These are phyloP conservation scores for Pseudolaguvia tuberculata DNA, from an alignment of 2,113 vertebrate species.

Conservation along the genomic window DNA sequence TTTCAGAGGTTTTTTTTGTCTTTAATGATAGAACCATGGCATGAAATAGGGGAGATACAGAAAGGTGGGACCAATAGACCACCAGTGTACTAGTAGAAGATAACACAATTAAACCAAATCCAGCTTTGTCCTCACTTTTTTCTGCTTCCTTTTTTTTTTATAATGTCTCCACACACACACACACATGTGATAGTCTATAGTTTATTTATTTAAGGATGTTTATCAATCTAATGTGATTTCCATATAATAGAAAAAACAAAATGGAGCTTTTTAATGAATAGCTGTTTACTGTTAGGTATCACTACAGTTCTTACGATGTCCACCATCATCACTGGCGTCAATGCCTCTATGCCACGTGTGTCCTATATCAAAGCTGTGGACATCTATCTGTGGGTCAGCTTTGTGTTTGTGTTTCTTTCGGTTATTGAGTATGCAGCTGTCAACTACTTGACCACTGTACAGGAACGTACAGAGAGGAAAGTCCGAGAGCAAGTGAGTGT, in stretches of 20 bases:
- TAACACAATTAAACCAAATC: background rate
- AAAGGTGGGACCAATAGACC: too few species aligned
- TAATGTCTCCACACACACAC: background rate
- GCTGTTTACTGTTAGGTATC: constrained; percentile 62
- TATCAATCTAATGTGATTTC: background rate
- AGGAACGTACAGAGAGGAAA: constrained; percentile 75
- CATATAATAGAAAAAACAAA: background rate
- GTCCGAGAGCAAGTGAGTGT: constrained; percentile 70
- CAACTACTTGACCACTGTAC: constrained; percentile 75
- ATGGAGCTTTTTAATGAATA: background rate
- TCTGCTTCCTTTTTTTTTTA: too few species aligned
- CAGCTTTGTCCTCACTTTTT: background rate
- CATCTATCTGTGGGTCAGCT: constrained; percentile 97
- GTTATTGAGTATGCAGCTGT: constrained; percentile 90
- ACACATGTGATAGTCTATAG: background rate
- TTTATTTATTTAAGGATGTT: background rate
- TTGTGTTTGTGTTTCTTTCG: constrained; percentile 96
- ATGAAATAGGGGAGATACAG: too few species aligned
- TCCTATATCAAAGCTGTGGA: constrained; percentile 98
- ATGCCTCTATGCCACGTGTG: constrained; percentile 94
- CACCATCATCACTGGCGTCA: constrained; percentile 89
- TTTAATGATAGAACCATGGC: too few species aligned
- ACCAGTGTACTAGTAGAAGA: background rate
- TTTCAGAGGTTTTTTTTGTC: too few species aligned
- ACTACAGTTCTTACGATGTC: constrained; percentile 79